Evolutionary conservation across 92 coral and sea anemone species (phyloP).

Genomic region (Epizoanthus fatuus): DNA sequence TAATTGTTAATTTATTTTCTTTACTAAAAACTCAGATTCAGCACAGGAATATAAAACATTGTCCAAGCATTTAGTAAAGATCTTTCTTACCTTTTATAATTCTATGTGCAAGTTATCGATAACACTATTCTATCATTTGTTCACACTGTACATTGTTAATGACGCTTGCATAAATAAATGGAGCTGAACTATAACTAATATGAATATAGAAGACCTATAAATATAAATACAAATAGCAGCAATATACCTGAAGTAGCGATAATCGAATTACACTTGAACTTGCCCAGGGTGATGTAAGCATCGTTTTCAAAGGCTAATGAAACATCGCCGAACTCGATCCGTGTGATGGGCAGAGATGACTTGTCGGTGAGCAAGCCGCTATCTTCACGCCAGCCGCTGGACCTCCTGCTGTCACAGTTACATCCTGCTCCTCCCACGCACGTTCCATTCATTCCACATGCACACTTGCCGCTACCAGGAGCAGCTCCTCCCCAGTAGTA

Average conservation of each 20-base stretch:
- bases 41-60: no score
- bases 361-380: neutral
- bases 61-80: no score
- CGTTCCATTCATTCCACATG: neutral
- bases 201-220: neutral
- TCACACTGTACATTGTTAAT: neutral
- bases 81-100: neutral
- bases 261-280: neutral
- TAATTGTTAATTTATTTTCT: no score
- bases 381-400: neutral
- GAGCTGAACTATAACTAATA: neutral
- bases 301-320: neutral
- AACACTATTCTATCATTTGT: neutral
- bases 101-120: neutral
- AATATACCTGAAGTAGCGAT: neutral
- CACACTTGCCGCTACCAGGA: neutral
- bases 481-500: neutral
- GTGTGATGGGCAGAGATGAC: neutral
- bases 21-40: no score
- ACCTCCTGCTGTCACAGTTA: neutral
- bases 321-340: neutral
- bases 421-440: neutral
- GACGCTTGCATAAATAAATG: neutral
- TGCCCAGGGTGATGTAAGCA: neutral
- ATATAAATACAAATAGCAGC: neutral